Evolutionary conservation across 2,113 vertebrate genomes (phyloP).

Genomic region (Daubentonia madagascariensis): DNA sequence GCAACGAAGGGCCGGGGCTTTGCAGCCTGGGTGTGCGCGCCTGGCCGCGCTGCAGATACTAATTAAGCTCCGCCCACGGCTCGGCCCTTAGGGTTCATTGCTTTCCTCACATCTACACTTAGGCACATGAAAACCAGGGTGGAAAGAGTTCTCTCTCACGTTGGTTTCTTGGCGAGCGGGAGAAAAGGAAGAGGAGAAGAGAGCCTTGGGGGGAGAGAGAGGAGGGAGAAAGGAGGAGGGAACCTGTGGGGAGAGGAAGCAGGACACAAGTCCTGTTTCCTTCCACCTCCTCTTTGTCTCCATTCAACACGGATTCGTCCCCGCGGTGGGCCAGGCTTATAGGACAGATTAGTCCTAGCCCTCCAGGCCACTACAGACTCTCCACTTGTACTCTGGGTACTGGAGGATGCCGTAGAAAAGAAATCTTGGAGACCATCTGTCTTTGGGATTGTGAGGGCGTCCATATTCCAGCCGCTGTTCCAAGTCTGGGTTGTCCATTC

Average conservation of each 20-base stretch:
- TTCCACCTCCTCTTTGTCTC: not conserved
- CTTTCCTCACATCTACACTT: not conserved
- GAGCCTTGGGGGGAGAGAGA: not conserved
- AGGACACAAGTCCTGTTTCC: no score
- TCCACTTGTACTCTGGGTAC: not conserved
- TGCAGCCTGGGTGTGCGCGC: fast-evolving
- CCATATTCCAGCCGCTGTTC: not conserved
- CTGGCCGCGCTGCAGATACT: not conserved
- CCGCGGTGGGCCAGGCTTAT: not conserved
- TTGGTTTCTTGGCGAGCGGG: not conserved
- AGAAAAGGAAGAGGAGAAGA: not conserved
- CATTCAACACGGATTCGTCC: not conserved
- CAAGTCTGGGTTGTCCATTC: not conserved
- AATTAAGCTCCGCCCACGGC: not conserved
- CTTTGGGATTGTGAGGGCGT: not conserved
- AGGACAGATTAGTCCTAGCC: no score
- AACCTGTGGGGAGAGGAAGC: not conserved
- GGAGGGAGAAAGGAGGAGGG: not conserved
- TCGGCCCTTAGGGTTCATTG: not conserved
- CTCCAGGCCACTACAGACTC: not conserved
- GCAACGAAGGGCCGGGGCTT: not conserved
- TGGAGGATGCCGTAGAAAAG: not conserved
- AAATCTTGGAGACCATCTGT: not conserved
- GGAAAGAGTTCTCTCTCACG: not conserved
- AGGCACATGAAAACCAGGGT: not conserved